Evolutionary conservation across 2,888 invertebrate species (phyloP).

Genomic region (Leptarthrus brevirostris): DNA sequence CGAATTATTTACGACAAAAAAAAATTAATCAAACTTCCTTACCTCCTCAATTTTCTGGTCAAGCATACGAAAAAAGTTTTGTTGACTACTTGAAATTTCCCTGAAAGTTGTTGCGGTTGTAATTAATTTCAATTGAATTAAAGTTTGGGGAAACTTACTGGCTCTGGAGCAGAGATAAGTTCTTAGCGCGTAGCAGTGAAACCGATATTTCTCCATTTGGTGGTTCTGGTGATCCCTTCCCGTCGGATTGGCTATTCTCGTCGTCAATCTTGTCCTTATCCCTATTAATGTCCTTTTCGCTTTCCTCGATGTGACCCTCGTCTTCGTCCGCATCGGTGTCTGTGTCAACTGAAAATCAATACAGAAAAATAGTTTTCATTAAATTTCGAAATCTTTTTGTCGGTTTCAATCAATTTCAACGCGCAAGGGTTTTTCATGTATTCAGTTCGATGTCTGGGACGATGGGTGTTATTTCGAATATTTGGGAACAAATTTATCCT

Average conservation of each 20-base stretch:
- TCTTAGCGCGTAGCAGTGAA: constrained; percentile 67
- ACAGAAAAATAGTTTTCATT: constrained; percentile 30
- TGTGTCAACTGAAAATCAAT: constrained; percentile 62
- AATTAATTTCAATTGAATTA: background rate
- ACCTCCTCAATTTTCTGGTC: constrained; percentile 93
- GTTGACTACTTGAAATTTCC: constrained; percentile 88
- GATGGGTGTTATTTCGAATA: background rate
- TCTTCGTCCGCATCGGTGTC: constrained; percentile 67
- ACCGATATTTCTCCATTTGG: constrained; percentile 66
- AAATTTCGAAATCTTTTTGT: constrained; percentile 28
- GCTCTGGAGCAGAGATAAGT: constrained; percentile 70
- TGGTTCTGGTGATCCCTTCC: constrained; percentile 62
- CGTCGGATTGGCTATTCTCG: constrained; percentile 63
- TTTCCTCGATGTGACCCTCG: constrained; percentile 65
- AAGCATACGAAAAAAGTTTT: constrained; percentile 92
- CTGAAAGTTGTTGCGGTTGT: constrained; percentile 69
- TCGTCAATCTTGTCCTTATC: constrained; percentile 62
- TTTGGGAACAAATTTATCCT: background rate
- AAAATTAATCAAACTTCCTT: no score
- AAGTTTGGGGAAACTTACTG: constrained; percentile 65
- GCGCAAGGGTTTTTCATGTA: no score
- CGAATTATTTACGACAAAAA: background rate
- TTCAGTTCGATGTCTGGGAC: no score
- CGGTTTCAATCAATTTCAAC: background rate
- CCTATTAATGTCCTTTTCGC: constrained; percentile 62